Evolutionary conservation across 1,140 invertebrate species (phyloP).

Genomic region (Anagrus nilaparvatae): DNA sequence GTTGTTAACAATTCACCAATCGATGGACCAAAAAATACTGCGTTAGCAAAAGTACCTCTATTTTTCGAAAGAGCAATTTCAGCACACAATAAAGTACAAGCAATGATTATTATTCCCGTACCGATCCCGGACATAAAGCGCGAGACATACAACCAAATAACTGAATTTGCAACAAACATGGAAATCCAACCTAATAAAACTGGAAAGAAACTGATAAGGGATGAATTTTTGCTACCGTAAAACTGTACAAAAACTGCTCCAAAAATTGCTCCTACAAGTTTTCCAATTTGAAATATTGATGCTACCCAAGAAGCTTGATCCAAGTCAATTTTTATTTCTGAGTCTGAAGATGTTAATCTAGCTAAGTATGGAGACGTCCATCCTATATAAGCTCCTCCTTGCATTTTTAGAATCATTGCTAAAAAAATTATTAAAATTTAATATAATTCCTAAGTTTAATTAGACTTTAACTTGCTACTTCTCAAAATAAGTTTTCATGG

Average conservation of each 20-base stretch:
- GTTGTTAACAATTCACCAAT: conserved; percentile 59
- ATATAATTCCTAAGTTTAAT: too few species aligned
- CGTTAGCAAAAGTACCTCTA: too few species aligned
- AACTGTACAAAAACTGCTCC: conserved; percentile 32
- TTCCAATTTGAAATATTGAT: conserved; percentile 42
- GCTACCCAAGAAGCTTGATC: conserved; percentile 55
- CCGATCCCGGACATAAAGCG: conserved; percentile 51
- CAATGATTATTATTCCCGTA: conserved; percentile 54
- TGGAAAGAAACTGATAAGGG: conserved; percentile 47
- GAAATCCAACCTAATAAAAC: conserved; percentile 51
- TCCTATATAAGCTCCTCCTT: conserved; percentile 19
- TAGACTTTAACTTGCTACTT: too few species aligned
- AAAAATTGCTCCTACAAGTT: conserved; percentile 29
- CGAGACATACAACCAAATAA: conserved; percentile 42
- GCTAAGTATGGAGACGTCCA: conserved; percentile 49
- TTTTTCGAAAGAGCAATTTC: conserved; percentile 57
- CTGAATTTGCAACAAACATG: conserved; percentile 42
- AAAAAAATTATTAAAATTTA: too few species aligned
- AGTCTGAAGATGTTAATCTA: conserved; percentile 35
- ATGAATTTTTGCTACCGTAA: conserved; percentile 53
- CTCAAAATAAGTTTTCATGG: too few species aligned
- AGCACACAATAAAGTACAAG: conserved; percentile 54
- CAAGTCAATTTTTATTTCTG: conserved; percentile 42
- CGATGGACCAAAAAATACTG: too few species aligned
- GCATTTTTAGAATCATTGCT: conserved; percentile 19